Evolutionary conservation across 2,797 vertebrate genomes (phyloP).

Genomic region (Spondyliosoma cantharus): DNA sequence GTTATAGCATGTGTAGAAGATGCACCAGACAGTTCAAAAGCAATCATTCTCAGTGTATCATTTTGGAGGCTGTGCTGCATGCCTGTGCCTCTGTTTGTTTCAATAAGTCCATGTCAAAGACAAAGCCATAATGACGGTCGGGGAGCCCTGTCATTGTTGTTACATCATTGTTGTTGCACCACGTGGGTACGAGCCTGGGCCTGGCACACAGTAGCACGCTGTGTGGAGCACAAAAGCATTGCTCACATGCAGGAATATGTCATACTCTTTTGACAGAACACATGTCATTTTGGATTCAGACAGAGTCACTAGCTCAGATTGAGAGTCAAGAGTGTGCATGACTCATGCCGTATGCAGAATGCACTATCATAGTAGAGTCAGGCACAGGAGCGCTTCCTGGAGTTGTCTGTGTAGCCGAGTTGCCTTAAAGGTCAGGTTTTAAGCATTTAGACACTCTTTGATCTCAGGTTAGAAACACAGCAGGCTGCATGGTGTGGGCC

Average conservation of each 20-base stretch:
- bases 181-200: slow-evolving; percentile 62
- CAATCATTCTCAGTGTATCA: slow-evolving; percentile 25
- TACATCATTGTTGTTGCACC: slow-evolving; percentile 75
- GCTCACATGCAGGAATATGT: slow-evolving; percentile 73
- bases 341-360: slow-evolving; percentile 58
- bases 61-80: slow-evolving; percentile 34
- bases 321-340: slow-evolving; percentile 62
- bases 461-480: slow-evolving; percentile 33
- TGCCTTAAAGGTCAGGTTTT: slow-evolving; percentile 52
- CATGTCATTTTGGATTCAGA: slow-evolving; percentile 62
- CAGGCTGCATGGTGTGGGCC: neutral
- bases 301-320: slow-evolving; percentile 51
- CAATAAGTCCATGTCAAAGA: slow-evolving; percentile 57
- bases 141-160: slow-evolving; percentile 77
- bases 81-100: slow-evolving; percentile 48
- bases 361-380: slow-evolving; percentile 28
- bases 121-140: slow-evolving; percentile 66
- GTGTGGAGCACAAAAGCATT: slow-evolving; percentile 76
- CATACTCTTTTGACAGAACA: slow-evolving; percentile 65
- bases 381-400: slow-evolving; percentile 29
- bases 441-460: slow-evolving; percentile 46
- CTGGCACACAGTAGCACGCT: slow-evolving; percentile 70
- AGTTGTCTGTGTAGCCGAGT: slow-evolving; percentile 22
- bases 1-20: slow-evolving; percentile 8
- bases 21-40: slow-evolving; percentile 28